phyloP scores from a whole-genome alignment of 1,140 invertebrate genomes.

The Octopus sinensis region DNA sequence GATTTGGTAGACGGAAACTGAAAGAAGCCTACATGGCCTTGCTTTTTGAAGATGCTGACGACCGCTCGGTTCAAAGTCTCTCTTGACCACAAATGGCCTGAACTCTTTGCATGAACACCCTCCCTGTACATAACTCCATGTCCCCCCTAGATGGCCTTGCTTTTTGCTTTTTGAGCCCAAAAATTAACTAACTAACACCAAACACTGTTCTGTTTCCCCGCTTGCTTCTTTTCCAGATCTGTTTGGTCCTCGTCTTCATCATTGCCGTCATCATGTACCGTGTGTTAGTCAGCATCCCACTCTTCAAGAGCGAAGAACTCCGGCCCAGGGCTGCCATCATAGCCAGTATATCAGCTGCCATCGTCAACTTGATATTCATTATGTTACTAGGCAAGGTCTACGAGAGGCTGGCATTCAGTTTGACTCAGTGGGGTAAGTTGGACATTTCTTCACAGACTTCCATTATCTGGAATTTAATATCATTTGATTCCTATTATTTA shows the following conservation, averaged over 20 bases:
- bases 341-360: conserved; percentile 68
- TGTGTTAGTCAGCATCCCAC: conserved; percentile 66
- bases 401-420: conserved; percentile 80
- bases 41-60: too few species aligned
- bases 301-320: conserved; percentile 64
- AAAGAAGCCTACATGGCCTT: too few species aligned
- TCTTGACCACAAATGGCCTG: too few species aligned
- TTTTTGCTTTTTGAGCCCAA: too few species aligned
- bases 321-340: conserved; percentile 66
- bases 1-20: too few species aligned
- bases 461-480: not conserved
- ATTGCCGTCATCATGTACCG: conserved; percentile 74
- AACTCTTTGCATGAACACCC: too few species aligned
- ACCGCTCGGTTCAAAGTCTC: too few species aligned
- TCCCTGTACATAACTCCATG: too few species aligned
- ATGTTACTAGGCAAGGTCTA: conserved; percentile 73
- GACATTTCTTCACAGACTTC: too few species aligned
- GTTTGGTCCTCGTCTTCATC: conserved; percentile 72
- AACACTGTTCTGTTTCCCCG: too few species aligned
- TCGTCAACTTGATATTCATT: conserved; percentile 71
- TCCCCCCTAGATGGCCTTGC: too few species aligned
- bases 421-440: conserved; percentile 79
- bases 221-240: conserved; percentile 61
- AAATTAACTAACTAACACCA: too few species aligned
- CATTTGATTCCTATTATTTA: not conserved